Base-by-base conservation (phyloP, 2,797 vertebrate species). In the Eurystomus glaucurus region DNA sequence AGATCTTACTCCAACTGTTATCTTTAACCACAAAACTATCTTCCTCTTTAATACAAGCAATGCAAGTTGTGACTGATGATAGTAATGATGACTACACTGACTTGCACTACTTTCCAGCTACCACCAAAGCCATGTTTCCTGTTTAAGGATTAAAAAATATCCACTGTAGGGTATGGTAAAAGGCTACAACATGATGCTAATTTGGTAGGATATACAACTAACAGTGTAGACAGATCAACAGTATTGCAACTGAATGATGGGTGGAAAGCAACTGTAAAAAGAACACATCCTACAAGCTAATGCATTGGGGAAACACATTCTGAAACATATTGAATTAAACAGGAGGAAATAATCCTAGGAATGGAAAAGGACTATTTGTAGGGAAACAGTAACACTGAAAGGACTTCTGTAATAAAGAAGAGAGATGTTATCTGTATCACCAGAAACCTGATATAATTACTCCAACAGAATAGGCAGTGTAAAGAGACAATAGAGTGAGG, bases 161-260 rank as follows among this genome's bases (percentile, higher is more conserved):
- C 18, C 10, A 31, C 29, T 77, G 43, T 37, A 61, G 16, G 55
- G n/a, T 39, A 39, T 25, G 3, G 35, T 43, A 68, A 85, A 83
- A 72, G 31, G 28, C 25, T 85, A 33, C 41, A 69, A n/a, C 48
- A 31, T 69, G 31, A 65, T 88, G 85, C 50, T 69, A 33, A 82
- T 88, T 82, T 90, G 33, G 54, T 76, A 60, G 54, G 15, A 76
- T 58, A 79, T 85, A 65, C 55, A 95, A 95, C 74, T 85, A 92
- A 76, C 23, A 65, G 41, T 1, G 13, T 50, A 90, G 83, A 72
- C 66, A 92, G 39, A 83, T 72, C 62, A 78, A 43, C 22, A 68
- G 39, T 61, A 79, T 64, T 43, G 46, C 83, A 85, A 65, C 37
- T 69, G 80, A 90, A 85, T 71, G 23, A 60, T n/a, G n/a, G 3